Evolutionary conservation across 2,113 vertebrate genomes (phyloP).

Genomic region (Desmodus rotundus): DNA sequence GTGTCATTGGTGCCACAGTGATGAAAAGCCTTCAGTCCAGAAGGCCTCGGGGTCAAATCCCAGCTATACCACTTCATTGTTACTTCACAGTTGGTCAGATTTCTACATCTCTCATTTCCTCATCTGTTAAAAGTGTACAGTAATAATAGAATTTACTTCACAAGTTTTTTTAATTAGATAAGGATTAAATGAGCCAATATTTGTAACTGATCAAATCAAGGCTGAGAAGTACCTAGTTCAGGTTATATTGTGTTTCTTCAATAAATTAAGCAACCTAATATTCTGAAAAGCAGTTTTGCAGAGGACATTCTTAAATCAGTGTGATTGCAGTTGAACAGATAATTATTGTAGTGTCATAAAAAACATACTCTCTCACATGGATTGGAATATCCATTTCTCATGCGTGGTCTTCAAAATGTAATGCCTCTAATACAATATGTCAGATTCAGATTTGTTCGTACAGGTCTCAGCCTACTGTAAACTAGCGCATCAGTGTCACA

Average conservation of each 20-base stretch:
- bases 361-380: background rate
- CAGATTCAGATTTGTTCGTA: background rate
- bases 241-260: background rate
- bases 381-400: background rate
- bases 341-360: background rate
- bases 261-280: slow-evolving; percentile 5
- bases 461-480: background rate
- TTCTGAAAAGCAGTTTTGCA: background rate
- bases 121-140: background rate
- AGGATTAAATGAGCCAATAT: background rate
- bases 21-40: background rate
- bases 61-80: background rate
- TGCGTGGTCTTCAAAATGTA: background rate
- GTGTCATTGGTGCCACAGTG: background rate
- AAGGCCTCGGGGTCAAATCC: background rate
- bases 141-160: background rate
- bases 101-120: slow-evolving; percentile 1
- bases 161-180: background rate
- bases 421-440: background rate
- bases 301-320: background rate
- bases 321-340: background rate
- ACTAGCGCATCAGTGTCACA: background rate
- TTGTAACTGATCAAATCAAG: slow-evolving; percentile 1
- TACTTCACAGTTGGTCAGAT: background rate
- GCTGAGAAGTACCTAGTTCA: background rate